phyloP scores from a whole-genome alignment of 2,888 invertebrate species.

The Tipula lateralis region DNA sequence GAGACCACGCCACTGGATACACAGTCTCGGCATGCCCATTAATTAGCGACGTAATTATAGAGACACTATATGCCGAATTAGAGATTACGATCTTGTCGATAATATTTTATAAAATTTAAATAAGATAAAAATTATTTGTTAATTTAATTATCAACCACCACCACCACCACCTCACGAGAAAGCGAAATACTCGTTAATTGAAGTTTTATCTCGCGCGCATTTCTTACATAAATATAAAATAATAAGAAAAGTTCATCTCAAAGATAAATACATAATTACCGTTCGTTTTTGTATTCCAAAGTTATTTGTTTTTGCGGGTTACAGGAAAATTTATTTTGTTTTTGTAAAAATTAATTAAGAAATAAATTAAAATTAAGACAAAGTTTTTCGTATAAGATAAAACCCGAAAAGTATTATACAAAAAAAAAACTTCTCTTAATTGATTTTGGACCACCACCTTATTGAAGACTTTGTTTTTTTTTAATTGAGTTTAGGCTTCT shows the following conservation, averaged over 20 bases:
- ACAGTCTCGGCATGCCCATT: not conserved
- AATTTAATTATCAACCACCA: not conserved
- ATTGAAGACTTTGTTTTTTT: not conserved
- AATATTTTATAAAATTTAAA: not conserved
- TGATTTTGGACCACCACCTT: not conserved
- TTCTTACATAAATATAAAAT: not conserved
- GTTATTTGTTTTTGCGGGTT: not conserved
- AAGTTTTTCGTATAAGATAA: not conserved
- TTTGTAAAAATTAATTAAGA: not conserved
- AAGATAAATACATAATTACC: not conserved
- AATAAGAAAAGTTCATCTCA: not conserved
- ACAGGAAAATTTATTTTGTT: not conserved
- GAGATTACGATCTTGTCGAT: not conserved
- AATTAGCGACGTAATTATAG: not conserved
- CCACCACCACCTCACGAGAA: not conserved
- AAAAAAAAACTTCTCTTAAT: not conserved
- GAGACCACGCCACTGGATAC: not conserved
- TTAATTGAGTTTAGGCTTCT: not conserved
- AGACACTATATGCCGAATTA: not conserved
- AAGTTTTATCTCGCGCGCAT: not conserved
- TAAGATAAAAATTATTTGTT: not conserved
- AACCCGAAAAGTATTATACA: not conserved
- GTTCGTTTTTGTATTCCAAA: not conserved
- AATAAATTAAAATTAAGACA: slow-evolving; percentile 19
- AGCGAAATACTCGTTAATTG: not conserved